Evolutionary conservation across 2,888 invertebrate genomes (phyloP), one percentile per base, ranked within the genome.

Genomic region (Meloe dianella): DNA sequence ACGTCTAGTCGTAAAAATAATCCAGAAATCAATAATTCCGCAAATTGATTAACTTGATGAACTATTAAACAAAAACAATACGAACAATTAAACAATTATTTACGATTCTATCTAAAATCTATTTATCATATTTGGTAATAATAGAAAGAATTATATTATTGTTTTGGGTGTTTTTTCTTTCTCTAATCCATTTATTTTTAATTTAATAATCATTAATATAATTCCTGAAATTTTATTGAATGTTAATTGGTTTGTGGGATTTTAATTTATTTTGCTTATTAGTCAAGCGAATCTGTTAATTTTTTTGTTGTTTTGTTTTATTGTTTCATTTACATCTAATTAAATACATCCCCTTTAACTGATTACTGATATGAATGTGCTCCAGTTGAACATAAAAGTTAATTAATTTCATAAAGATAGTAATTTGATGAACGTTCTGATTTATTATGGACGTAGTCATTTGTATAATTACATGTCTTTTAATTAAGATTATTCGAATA

Each of bases 31-130:
- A 24, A 54, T 54, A 54, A 32, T 24, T 54, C 24, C 24, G 24
- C 14, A 54, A 54, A 54, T 54, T 54, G 24, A 54, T 54, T 54
- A n/a, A 54, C 22, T 54, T 54, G 54, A 12, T 54, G 24, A 54
- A 54, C 10, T 54, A 20, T 24, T 54, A 24, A 54, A 24, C 14
- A 24, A 54, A 22, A 54, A 54, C 12, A 54, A 54, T 54, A 54
- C 24, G 17, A 41, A n/a, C 5, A 41, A 41, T 41, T n/a, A 41
- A 41, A 41, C n/a, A 17, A 41, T 41, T 41, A 41, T 47, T 47
- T 47, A 47, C 5, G 14, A 22, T 10, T 20, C 47, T 20, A 20
- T 10, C 20, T 47, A 47, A 20, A 17, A 10, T 47, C 47, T 47
- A 47, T 47, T n/a, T 9, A 47, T 47, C 2, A 47, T 47, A 47